Percentiles rank a stretch among this genome's conserved stretches.
These are phyloP conservation scores for Trypoxylon attenuatum DNA, from an alignment of 2,888 invertebrate genomes.

Conservation along the genomic window DNA sequence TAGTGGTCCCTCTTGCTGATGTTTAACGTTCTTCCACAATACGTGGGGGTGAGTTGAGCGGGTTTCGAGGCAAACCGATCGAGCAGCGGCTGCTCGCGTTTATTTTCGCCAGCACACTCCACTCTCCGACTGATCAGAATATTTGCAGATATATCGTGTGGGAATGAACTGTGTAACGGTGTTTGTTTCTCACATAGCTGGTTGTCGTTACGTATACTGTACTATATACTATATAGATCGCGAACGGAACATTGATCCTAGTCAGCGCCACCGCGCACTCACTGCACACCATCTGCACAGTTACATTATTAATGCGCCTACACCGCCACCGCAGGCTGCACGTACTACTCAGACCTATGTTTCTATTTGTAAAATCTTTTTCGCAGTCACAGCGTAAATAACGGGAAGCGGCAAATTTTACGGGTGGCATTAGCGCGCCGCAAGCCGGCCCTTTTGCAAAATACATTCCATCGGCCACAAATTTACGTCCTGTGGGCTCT, in stretches of 20 bases:
- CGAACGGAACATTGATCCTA: slow-evolving; percentile 68
- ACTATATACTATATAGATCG: slow-evolving; percentile 51
- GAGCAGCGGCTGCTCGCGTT: slow-evolving; percentile 2
- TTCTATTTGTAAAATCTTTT: slow-evolving; percentile 53
- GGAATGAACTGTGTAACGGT: slow-evolving; percentile 46
- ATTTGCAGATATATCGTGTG: slow-evolving; percentile 50
- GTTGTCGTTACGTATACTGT: slow-evolving; percentile 44
- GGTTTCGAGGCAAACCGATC: slow-evolving; percentile 14
- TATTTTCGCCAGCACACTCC: slow-evolving; percentile 31
- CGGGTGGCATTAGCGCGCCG: not conserved
- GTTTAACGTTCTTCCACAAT: not conserved
- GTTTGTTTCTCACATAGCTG: slow-evolving; percentile 44
- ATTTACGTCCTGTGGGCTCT: not conserved
- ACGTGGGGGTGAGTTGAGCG: slow-evolving; percentile 3
- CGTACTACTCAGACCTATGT: slow-evolving; percentile 37
- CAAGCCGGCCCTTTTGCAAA: not conserved
- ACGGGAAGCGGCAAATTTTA: not conserved
- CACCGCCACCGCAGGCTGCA: slow-evolving; percentile 44
- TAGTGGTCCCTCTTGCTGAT: not conserved
- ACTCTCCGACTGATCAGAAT: slow-evolving; percentile 41
- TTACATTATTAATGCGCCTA: slow-evolving; percentile 71
- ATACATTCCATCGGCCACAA: not conserved
- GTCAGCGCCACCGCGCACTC: slow-evolving; percentile 63
- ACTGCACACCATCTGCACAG: slow-evolving; percentile 65
- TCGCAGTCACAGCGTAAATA: slow-evolving; percentile 13